Conservation (phyloP, 2,888 invertebrate genomes). For the Chorisops tibialis region DNA sequence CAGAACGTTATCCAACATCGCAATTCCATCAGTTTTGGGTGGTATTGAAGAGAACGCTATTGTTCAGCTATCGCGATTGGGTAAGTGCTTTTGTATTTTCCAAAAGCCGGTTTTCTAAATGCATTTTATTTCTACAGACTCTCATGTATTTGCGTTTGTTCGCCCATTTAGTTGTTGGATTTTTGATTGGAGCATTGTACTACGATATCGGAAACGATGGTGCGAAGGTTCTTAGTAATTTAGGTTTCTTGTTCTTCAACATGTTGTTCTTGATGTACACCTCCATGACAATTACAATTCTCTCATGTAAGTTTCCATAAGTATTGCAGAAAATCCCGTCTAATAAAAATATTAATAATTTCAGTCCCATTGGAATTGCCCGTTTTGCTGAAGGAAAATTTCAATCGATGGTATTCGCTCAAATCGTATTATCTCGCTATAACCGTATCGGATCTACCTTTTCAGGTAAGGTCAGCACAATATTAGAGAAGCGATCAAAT, state of each 20-base stretch:
- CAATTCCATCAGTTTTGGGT: constrained; percentile 83
- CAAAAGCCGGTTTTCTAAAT: not conserved
- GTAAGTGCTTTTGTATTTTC: constrained; percentile 54
- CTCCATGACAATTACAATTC: constrained; percentile 97
- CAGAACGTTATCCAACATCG: constrained; percentile 77
- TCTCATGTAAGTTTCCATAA: constrained; percentile 74
- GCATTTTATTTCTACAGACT: constrained; percentile 75
- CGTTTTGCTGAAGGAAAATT: constrained; percentile 89
- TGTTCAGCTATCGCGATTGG: constrained; percentile 87
- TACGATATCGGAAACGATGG: constrained; percentile 96
- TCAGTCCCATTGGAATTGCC: constrained; percentile 94
- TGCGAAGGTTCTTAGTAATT: constrained; percentile 91
- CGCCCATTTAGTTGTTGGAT: constrained; percentile 90
- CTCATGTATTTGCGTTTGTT: constrained; percentile 91
- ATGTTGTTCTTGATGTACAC: constrained; percentile 99
- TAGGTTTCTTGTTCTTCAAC: constrained; percentile 96
- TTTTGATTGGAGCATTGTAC: constrained; percentile 91
- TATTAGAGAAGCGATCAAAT: not conserved
- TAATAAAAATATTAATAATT: constrained; percentile 39
- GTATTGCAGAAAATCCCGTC: not conserved
- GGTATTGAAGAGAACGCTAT: constrained; percentile 76
- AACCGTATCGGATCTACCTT: constrained; percentile 95
- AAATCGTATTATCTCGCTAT: constrained; percentile 93
- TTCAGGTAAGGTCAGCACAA: constrained; percentile 67
- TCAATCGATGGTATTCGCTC: constrained; percentile 95